Base-by-base conservation (phyloP, 2,888 invertebrate genomes). In the Conus canariensis region DNA sequence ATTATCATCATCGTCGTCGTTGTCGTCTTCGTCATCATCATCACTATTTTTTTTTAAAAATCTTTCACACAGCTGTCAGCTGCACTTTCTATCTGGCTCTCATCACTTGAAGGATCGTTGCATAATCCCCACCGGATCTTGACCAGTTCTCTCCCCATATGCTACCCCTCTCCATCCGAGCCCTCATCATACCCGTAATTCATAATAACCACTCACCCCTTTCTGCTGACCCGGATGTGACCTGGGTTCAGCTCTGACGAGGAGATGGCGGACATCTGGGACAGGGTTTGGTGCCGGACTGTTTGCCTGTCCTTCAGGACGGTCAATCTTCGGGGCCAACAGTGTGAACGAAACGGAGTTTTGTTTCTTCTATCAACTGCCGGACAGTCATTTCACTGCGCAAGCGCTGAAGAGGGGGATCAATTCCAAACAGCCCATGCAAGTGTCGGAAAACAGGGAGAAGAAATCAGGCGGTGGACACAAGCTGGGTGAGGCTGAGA, bases 401-500 rank as follows among this genome's bases (percentile, higher is more conserved):
- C 85, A 85, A 85, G 56, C 85, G 25, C n/a, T 74, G 70, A 7
- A 60, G 25, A 85, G 85, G 85, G 85, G n/a, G 85, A 85, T 60
- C n/a, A 58, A 30, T 25, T 7, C 85, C 58, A 85, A 14, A 19
- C 59, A 64, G 25, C 60, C 5, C 59, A 60, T 9, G 25, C 64
- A 8, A 64, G 56, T 22, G n/a, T 16, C 19, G 56, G 45, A 83
- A 83, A 83, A 83, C 45, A 83, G 1, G 16, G 5, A 56, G 8
- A 56, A 19, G 7, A 80, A 25, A 25, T 16, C 9, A 16, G 30
- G 22, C 74, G 4, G 19, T n/a, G n/a, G 25, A 19, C 25, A 74
- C 19, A 22, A 14, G 19, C 9, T 80, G 80, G 30, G 30, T 45
- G 3, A 58, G 8, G 56, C 83, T 83, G 80, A 1, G n/a, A 9